These are phyloP conservation scores for Monochamus saltuarius DNA, from an alignment of 1,140 invertebrate genomes.

Conservation along the genomic window DNA sequence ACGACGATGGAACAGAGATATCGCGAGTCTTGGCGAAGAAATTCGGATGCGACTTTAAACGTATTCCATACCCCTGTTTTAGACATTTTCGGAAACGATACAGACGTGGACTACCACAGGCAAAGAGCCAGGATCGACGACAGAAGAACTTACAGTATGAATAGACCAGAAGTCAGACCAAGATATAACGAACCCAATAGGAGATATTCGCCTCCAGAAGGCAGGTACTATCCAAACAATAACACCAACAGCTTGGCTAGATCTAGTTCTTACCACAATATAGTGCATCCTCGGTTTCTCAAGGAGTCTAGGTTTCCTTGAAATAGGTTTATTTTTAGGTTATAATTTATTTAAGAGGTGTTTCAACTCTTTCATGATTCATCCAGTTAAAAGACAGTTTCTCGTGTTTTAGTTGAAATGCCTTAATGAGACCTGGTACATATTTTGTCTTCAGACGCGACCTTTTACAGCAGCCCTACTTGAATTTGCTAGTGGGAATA, in stretches of 20 bases:
- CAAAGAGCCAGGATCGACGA: constrained; percentile 17
- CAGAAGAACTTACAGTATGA: constrained; percentile 29
- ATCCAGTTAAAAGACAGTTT: too few relatives aligned
- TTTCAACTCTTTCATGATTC: too few relatives aligned
- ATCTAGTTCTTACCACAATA: constrained; percentile 60
- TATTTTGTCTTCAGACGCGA: too few relatives aligned
- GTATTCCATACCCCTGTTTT: constrained; percentile 61
- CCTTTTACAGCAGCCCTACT: too few relatives aligned
- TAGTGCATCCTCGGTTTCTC: constrained; percentile 60
- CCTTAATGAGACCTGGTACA: too few relatives aligned
- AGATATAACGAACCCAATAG: constrained; percentile 40
- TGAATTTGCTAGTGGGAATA: too few relatives aligned
- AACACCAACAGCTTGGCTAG: constrained; percentile 46
- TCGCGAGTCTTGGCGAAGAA: constrained; percentile 69
- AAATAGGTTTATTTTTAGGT: constrained; percentile 1
- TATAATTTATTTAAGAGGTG: neutral
- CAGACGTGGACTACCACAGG: constrained; percentile 56
- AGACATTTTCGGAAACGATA: constrained; percentile 59
- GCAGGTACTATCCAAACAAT: constrained; percentile 40
- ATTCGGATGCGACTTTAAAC: constrained; percentile 56
- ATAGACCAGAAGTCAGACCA: constrained; percentile 12
- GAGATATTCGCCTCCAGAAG: constrained; percentile 50
- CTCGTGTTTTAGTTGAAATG: too few relatives aligned
- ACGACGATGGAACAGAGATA: constrained; percentile 61
- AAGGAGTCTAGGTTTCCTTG: constrained; percentile 58